Base-by-base conservation (phyloP, 2,888 invertebrate genomes). In the Hemaris fuciformis region DNA sequence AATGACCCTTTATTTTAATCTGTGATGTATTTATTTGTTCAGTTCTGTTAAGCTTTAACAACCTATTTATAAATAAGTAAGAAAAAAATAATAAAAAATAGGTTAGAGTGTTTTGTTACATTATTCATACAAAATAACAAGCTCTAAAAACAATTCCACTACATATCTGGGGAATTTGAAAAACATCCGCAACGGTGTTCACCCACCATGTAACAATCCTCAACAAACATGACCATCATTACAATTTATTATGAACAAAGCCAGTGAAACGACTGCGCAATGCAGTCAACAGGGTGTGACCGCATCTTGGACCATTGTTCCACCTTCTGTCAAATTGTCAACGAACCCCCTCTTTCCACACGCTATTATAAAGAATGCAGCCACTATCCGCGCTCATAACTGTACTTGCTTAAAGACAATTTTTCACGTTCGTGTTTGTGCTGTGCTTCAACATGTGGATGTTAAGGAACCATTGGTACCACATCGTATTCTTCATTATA, bases 231-330 rank as follows among this genome's bases (percentile, higher is more conserved):
- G 81, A 76, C 80, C 81, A 82, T 85, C 80, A 84, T 87, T 84
- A 83, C 75, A 79, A 80, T 80, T 81, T 78, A 83, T 83, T 83
- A 84, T 70, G 81, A 80, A 84, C 87, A 85, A 87, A 85, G 83
- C 76, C 76, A 79, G 89, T 88, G 90, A 89, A 89, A 89, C 80
- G 72, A 77, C 86, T 84, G 74, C 86, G 89, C 90, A 91, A 91
- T 75, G 67, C 65, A 84, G 65, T 74, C 91, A 91, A 85, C 91
- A 79, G 80, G 80, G 77, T 88, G 87, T 88, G 73, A 90, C 90
- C 77, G 74, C 72, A 77, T 84, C 86, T 88, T 76, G 84, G 85
- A 80, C 84, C 78, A 91, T 90, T 91, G 91, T 91, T 85, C 78
- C 65, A 71, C 68, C 74, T 79, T 69, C 77, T 82, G 87, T 85